Percentiles rank a stretch among this genome's conserved stretches.
phyloP scores from a whole-genome alignment of 2,888 invertebrate species.

The Physocephala rufipes region DNA sequence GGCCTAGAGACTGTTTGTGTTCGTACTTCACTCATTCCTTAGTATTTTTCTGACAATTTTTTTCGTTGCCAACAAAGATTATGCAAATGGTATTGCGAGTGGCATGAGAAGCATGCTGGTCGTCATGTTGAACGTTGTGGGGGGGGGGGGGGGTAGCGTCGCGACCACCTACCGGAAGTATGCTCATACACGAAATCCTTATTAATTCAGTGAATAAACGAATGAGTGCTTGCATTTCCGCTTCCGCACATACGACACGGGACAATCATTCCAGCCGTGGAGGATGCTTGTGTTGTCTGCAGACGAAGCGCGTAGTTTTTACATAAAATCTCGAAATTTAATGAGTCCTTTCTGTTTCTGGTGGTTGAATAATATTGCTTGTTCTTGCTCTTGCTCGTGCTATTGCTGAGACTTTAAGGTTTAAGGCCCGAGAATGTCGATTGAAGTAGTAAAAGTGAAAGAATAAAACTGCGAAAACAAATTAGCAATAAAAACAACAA shows the following conservation, averaged over 20 bases:
- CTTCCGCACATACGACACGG: background rate
- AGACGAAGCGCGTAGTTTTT: constrained; percentile 4
- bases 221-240: constrained; percentile 23
- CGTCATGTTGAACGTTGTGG: constrained; percentile 42
- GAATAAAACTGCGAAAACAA: too few species aligned
- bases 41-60: background rate
- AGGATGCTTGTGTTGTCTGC: background rate
- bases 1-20: background rate
- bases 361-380: too few species aligned
- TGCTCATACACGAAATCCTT: constrained; percentile 13
- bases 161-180: constrained; percentile 11
- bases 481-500: background rate
- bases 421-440: too few species aligned
- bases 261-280: background rate
- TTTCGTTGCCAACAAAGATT: background rate
- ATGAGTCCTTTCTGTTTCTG: constrained; percentile 6
- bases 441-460: too few species aligned
- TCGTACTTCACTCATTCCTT: constrained; percentile 20
- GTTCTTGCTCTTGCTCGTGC: too few species aligned
- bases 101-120: constrained; percentile 50
- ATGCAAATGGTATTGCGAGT: constrained; percentile 5
- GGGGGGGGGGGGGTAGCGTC: background rate
- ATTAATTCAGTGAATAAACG: constrained; percentile 25
- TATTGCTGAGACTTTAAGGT: background rate
- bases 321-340: background rate